Conservation (phyloP, 2,113 vertebrate genomes). For the Gymnarchus niloticus region DNA sequence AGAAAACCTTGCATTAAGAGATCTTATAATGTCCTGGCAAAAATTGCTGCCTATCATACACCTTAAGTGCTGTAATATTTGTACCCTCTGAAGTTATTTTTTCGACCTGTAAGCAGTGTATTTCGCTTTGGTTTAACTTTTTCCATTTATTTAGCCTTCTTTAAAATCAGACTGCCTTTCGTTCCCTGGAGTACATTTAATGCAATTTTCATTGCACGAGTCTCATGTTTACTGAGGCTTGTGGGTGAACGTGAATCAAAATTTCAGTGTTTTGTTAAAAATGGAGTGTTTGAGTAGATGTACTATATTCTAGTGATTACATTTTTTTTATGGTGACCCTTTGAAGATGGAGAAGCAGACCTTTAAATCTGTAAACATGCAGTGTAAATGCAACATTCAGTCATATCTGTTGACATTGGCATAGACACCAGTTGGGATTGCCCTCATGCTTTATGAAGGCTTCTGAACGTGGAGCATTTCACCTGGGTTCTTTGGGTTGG, state of each 20-base stretch:
- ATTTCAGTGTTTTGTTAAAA: too few relatives aligned
- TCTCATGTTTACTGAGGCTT: neutral
- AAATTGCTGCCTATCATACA: too few relatives aligned
- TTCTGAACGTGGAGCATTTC: neutral
- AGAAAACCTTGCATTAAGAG: neutral
- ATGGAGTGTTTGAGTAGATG: neutral
- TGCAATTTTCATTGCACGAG: neutral
- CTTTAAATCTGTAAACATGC: neutral
- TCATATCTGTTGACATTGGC: neutral
- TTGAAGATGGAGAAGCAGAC: neutral
- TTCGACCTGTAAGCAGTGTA: too few relatives aligned
- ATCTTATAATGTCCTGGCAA: neutral
- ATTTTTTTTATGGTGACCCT: neutral
- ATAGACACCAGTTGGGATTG: neutral
- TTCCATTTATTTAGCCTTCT: too few relatives aligned
- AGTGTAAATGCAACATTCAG: neutral
- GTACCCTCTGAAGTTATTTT: too few relatives aligned
- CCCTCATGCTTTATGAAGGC: neutral
- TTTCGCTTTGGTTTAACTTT: too few relatives aligned
- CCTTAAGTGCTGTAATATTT: too few relatives aligned
- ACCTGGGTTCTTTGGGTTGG: neutral
- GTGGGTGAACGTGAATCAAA: neutral
- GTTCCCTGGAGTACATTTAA: too few relatives aligned
- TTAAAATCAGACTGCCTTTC: too few relatives aligned
- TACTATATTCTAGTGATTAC: neutral